A percentile compares a stretch with the other conserved stretches of the same genome.
Evolutionary conservation across 2,888 invertebrate species (phyloP).

Genomic region (Lasius fuliginosus): DNA sequence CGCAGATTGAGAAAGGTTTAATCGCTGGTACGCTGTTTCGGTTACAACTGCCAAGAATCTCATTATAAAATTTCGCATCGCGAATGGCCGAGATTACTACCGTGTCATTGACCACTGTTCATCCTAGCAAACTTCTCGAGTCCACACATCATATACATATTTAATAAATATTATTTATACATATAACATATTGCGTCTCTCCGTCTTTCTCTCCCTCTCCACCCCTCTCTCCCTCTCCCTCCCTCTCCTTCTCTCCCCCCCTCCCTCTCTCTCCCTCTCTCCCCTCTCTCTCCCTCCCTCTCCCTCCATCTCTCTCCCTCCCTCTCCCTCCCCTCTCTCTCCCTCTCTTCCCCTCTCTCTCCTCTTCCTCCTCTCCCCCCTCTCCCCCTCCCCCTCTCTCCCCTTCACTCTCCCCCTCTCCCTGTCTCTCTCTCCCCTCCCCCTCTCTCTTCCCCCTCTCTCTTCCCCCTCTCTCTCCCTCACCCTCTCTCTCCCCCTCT

Average conservation of each 20-base stretch:
- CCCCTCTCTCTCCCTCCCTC: not conserved
- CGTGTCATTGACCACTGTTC: conserved; percentile 47
- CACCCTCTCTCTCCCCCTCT: not conserved
- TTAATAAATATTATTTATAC: no score
- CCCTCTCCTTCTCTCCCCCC: no score
- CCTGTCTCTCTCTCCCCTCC: not conserved
- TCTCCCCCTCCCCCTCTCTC: not conserved
- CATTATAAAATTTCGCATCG: conserved; percentile 52
- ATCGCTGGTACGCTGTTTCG: conserved; percentile 39
- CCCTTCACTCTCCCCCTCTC: no score
- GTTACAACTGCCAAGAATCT: conserved; percentile 54
- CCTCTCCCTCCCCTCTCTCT: not conserved
- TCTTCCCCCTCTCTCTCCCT: not conserved
- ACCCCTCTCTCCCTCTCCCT: no score
- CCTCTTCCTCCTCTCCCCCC: no score
- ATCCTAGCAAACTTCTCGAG: conserved; percentile 25
- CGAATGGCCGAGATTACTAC: conserved; percentile 46
- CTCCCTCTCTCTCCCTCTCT: not conserved
- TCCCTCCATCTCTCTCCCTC: no score
- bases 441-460: not conserved
- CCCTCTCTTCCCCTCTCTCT: not conserved
- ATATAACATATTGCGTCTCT: not conserved
- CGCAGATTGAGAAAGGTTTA: conserved; percentile 28
- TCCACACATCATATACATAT: not conserved
- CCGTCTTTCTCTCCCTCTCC: no score